Evolutionary conservation across 2,888 invertebrate genomes (phyloP), one percentile per base, ranked within the genome.

Genomic region (Quadroppia sp.): DNA sequence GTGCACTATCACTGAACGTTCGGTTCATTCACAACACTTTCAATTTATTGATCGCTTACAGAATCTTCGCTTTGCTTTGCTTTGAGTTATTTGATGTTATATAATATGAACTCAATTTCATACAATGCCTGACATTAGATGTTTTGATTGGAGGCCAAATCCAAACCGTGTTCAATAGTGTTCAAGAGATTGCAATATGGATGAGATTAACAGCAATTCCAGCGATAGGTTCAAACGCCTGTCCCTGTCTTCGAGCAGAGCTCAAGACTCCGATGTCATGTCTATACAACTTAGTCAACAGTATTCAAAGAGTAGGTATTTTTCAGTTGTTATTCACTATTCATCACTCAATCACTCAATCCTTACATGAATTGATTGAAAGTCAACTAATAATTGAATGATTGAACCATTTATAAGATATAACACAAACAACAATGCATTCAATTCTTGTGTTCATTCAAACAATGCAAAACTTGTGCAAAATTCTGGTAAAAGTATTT

Each of bases 181-280:
- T 23, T 7, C 23, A 53, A 53, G 13, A 23, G 25, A 53, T 53
- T 13, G 23, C 71, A 71, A 71, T 56, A 71, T 71, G 71, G 71
- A 56, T 36, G 71, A 71, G 17, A 56, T 6, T 71, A 50, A 30
- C 25, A 56, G 53, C 56, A 71, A 25, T 71, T 71, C 36, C 20
- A 71, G 28, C 40, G 71, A 71, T 20, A 53, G 36, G 40, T 71
- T 56, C 17, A 71, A 71, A 71, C 71, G 71, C 71, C 77, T 77
- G 40, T 77, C 77, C 0, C 20, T 77, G 48, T 71, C 76, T 4
- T 77, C 77, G 20, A 75, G 73, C 56, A 73, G 74, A 25, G 75
- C 75, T 45, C 73, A 73, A 40, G 77, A 77, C 30, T 71, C 73
- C 20, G 77, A 77, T 61, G 64, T 72, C 2, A 71, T 75, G 30